Evolutionary conservation across 1,140 invertebrate species (phyloP).

Genomic region (Zaprionus africanus): DNA sequence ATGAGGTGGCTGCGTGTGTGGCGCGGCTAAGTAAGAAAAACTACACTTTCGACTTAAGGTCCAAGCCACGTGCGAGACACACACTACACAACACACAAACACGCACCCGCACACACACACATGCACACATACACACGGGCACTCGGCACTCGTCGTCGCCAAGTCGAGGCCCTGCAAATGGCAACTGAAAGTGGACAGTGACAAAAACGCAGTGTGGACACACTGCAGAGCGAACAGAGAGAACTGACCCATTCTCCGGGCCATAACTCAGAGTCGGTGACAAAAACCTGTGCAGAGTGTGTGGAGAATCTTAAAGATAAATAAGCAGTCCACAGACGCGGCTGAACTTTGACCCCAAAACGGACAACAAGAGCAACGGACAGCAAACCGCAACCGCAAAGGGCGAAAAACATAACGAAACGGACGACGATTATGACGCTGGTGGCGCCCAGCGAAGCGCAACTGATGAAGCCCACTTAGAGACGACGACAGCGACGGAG

Average conservation of each 20-base stretch:
- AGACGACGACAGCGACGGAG: constrained; percentile 33
- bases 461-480: constrained; percentile 81
- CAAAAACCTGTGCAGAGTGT: constrained; percentile 71
- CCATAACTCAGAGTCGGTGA: constrained; percentile 36
- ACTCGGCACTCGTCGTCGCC: constrained; percentile 31
- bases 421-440: constrained; percentile 70
- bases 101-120: not conserved
- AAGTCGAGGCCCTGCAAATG: constrained; percentile 61
- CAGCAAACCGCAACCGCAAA: constrained; percentile 46
- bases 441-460: constrained; percentile 66
- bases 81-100: constrained; percentile 29
- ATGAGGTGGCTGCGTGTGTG: constrained; percentile 60
- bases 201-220: constrained; percentile 63
- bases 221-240: constrained; percentile 14
- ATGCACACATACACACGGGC: constrained; percentile 16
- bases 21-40: constrained; percentile 77
- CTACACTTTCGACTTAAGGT: constrained; percentile 78
- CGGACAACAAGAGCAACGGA: constrained; percentile 1
- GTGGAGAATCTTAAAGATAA: constrained; percentile 84
- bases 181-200: constrained; percentile 76
- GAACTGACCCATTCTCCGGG: constrained; percentile 11
- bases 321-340: constrained; percentile 63
- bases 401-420: constrained; percentile 49
- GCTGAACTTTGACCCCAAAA: constrained; percentile 79
- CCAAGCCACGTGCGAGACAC: constrained; percentile 49